These are phyloP conservation scores for Chrysolina haemoptera DNA, from an alignment of 2,888 invertebrate species.

Conservation along the genomic window DNA sequence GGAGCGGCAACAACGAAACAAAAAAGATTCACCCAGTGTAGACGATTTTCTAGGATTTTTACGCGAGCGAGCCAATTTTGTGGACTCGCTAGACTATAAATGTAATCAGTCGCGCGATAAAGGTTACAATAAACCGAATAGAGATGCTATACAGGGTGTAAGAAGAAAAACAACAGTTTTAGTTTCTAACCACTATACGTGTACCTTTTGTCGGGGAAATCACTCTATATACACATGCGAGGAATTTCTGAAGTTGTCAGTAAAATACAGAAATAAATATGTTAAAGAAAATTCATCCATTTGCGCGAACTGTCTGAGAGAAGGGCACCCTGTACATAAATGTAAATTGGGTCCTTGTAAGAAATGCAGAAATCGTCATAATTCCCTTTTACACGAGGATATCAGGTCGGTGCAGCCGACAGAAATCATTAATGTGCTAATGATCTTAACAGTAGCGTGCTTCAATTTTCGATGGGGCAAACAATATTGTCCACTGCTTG, in stretches of 20 bases:
- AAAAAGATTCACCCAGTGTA: constrained; percentile 8
- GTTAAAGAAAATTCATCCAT: constrained; percentile 24
- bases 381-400: background rate
- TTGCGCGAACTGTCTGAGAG: constrained; percentile 29
- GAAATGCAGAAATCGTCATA: constrained; percentile 11
- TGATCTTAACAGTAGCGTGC: constrained; percentile 6
- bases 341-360: constrained; percentile 23
- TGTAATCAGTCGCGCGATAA: constrained; percentile 1
- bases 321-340: constrained; percentile 20
- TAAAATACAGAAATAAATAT: constrained; percentile 12
- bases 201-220: constrained; percentile 21
- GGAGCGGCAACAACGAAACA: constrained; percentile 18
- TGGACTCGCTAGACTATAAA: constrained; percentile 20
- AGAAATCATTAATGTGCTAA: constrained; percentile 2
- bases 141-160: background rate
- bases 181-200: constrained; percentile 14
- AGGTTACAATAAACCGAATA: constrained; percentile 2
- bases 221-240: constrained; percentile 34
- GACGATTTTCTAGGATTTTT: constrained; percentile 23
- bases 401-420: background rate
- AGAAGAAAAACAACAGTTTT: constrained; percentile 4
- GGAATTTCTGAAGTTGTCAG: constrained; percentile 10
- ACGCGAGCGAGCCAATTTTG: constrained; percentile 21
- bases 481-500: constrained; percentile 7
- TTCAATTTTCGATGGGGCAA: constrained; percentile 1